These are phyloP conservation scores for Macrostomum lignano DNA, from an alignment of 1,140 invertebrate genomes.

Conservation along the genomic window DNA sequence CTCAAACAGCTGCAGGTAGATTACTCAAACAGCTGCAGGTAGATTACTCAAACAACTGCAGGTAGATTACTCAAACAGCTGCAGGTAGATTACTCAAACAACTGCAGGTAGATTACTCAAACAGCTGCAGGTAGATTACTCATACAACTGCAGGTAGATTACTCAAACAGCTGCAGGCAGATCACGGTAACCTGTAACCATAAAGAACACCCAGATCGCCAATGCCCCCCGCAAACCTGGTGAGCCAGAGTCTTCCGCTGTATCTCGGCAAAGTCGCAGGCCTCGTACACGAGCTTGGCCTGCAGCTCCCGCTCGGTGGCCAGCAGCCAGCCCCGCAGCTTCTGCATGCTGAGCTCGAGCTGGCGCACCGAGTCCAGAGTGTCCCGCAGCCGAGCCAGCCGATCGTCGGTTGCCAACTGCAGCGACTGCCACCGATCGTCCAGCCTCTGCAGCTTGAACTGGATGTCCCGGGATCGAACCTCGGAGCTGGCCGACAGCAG, in stretches of 20 bases:
- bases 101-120: too few relatives aligned
- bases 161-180: too few relatives aligned
- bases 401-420: slow-evolving; percentile 37
- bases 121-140: too few relatives aligned
- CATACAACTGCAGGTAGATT: too few relatives aligned
- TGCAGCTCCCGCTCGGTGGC: slow-evolving; percentile 42
- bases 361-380: slow-evolving; percentile 24
- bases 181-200: too few relatives aligned
- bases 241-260: slow-evolving; percentile 43
- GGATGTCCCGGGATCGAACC: slow-evolving; percentile 32
- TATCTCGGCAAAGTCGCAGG: slow-evolving; percentile 36
- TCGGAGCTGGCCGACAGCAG: slow-evolving; percentile 32
- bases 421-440: slow-evolving; percentile 44
- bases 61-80: too few relatives aligned
- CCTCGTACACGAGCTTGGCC: slow-evolving; percentile 39
- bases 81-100: too few relatives aligned
- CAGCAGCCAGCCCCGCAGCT: slow-evolving; percentile 44
- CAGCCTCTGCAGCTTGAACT: slow-evolving; percentile 36
- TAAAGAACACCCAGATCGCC: too few relatives aligned
- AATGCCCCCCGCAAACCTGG: too few relatives aligned
- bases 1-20: too few relatives aligned
- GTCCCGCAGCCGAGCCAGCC: slow-evolving; percentile 32
- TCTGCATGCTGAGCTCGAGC: slow-evolving; percentile 41
- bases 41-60: too few relatives aligned
- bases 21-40: too few relatives aligned